Evolutionary conservation across 2,113 vertebrate genomes (phyloP).

Genomic region (Herpailurus yagouaroundi): DNA sequence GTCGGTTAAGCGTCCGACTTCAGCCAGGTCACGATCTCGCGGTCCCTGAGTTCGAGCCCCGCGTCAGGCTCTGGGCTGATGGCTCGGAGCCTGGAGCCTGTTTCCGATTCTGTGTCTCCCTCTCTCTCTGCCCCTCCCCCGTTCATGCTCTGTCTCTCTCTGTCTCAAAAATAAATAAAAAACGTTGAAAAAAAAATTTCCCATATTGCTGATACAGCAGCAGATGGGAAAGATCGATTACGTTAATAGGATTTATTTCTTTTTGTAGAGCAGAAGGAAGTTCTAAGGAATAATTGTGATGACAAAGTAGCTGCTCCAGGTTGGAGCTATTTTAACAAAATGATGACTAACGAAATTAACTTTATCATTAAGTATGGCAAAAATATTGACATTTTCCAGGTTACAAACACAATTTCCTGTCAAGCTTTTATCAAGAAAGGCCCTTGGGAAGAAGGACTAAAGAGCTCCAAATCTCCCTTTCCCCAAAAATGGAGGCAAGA

Average conservation of each 20-base stretch:
- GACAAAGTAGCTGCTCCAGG: not conserved
- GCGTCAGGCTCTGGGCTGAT: too few species aligned
- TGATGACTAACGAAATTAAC: slow-evolving; percentile 29
- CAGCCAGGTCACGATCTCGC: too few species aligned
- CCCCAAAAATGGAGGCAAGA: not conserved
- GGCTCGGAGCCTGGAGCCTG: too few species aligned
- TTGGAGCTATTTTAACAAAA: slow-evolving; percentile 26
- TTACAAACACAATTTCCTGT: not conserved
- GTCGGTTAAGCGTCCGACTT: too few species aligned
- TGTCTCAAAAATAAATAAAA: too few species aligned
- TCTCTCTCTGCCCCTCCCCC: too few species aligned
- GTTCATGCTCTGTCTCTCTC: too few species aligned
- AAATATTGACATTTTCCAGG: not conserved
- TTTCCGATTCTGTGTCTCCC: too few species aligned
- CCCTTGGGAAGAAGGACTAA: not conserved
- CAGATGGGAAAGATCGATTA: slow-evolving; percentile 2
- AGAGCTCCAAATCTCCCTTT: not conserved
- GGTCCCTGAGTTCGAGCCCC: too few species aligned
- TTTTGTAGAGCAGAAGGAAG: not conserved
- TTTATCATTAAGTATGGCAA: slow-evolving; percentile 38
- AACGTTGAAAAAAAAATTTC: slow-evolving; percentile 8
- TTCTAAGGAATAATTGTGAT: not conserved
- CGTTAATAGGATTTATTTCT: not conserved
- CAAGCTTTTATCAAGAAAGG: not conserved
- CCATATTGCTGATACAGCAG: not conserved